Percentiles rank a stretch among this genome's conserved stretches.
Conservation (phyloP, 2,888 invertebrate species). For the Heteromurus nitidus region DNA sequence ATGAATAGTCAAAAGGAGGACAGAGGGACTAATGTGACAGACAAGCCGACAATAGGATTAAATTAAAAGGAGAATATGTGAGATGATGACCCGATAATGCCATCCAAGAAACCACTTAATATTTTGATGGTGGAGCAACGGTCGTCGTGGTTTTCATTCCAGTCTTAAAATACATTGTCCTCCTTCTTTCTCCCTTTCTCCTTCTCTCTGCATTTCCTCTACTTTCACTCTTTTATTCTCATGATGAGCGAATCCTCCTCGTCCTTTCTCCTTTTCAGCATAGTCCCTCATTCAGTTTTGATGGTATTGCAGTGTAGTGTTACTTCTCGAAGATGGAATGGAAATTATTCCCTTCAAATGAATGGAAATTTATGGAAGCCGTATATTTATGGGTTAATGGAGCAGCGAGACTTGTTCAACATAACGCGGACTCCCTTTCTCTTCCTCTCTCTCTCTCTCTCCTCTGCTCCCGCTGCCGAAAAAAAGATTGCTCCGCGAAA, state of each 20-base stretch:
- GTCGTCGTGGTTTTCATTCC: neutral
- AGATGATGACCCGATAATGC: slow-evolving; percentile 29
- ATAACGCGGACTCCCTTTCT: neutral
- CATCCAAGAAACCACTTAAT: slow-evolving; percentile 33
- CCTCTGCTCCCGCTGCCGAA: neutral
- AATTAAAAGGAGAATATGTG: slow-evolving; percentile 22
- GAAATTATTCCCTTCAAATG: slow-evolving; percentile 62
- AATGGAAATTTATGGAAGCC: slow-evolving; percentile 65
- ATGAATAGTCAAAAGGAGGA: neutral
- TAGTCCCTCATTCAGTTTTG: slow-evolving; percentile 17
- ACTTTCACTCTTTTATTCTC: slow-evolving; percentile 29
- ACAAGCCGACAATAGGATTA: neutral
- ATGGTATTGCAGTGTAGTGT: slow-evolving; percentile 4
- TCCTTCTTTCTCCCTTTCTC: neutral
- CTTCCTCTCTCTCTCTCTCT: neutral
- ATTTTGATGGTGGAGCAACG: neutral
- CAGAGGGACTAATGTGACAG: neutral
- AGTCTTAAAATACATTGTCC: slow-evolving; percentile 19
- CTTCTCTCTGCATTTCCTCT: neutral
- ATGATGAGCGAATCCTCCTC: slow-evolving; percentile 31
- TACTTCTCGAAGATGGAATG: slow-evolving; percentile 48
- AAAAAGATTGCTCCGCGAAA: neutral
- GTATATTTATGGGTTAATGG: slow-evolving; percentile 66
- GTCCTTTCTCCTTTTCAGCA: slow-evolving; percentile 19
- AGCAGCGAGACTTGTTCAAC: slow-evolving; percentile 58